Percentiles rank a stretch among this genome's conserved stretches.
phyloP scores from a whole-genome alignment of 2,113 vertebrate genomes.

The Podarcis raffonei region DNA sequence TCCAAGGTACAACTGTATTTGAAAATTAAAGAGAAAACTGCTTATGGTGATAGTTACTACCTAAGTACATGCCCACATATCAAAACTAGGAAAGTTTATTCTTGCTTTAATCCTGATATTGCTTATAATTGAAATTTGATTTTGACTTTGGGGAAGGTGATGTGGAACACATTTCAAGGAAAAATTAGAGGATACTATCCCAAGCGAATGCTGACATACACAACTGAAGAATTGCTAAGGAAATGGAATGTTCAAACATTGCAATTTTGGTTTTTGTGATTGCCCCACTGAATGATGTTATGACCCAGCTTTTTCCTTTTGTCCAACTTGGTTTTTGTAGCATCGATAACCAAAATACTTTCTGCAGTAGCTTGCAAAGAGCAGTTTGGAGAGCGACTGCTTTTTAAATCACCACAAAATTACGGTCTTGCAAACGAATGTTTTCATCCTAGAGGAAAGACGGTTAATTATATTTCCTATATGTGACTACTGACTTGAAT shows the following conservation, averaged over 20 bases:
- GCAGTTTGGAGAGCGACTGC: slow-evolving; percentile 24
- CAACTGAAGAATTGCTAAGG: slow-evolving; percentile 25
- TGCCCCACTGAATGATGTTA: slow-evolving; percentile 40
- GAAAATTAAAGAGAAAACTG: neutral
- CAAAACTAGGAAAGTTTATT: neutral
- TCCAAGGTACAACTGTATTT: neutral
- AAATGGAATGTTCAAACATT: slow-evolving; percentile 16
- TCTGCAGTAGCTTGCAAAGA: slow-evolving; percentile 6
- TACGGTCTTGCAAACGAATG: slow-evolving; percentile 20
- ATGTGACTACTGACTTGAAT: slow-evolving; percentile 56
- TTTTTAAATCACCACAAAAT: slow-evolving; percentile 40
- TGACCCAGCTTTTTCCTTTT: slow-evolving; percentile 44
- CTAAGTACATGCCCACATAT: neutral
- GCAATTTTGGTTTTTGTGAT: slow-evolving; percentile 39
- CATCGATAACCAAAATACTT: slow-evolving; percentile 39
- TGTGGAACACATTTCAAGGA: slow-evolving; percentile 31
- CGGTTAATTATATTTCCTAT: slow-evolving; percentile 24
- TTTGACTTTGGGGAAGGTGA: neutral
- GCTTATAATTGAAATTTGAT: neutral
- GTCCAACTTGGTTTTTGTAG: slow-evolving; percentile 30
- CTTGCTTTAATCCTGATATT: neutral
- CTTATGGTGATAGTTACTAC: neutral
- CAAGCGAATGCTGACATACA: slow-evolving; percentile 27
- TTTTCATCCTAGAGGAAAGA: slow-evolving; percentile 30
- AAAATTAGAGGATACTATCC: slow-evolving; percentile 31